Evolutionary conservation across 2,888 invertebrate genomes (phyloP).

Genomic region (Drosophila siamana): DNA sequence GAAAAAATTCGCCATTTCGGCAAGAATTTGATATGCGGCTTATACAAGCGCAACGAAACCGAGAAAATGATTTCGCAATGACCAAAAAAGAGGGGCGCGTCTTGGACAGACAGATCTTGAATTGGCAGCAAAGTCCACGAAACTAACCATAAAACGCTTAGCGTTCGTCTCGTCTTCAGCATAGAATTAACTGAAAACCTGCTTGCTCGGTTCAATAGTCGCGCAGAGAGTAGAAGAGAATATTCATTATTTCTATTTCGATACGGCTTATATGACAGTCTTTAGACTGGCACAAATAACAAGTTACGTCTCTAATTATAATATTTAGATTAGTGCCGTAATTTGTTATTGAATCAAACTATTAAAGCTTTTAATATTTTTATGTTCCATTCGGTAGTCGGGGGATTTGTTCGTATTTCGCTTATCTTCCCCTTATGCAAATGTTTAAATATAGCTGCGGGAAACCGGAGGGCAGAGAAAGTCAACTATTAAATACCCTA

Average conservation of each 20-base stretch:
- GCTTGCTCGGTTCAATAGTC: conserved; percentile 11
- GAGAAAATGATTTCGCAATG: conserved; percentile 13
- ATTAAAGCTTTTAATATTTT: conserved; percentile 1
- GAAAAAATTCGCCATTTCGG: conserved; percentile 50
- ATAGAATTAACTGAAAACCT: conserved; percentile 1
- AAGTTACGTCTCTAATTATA: conserved; percentile 12
- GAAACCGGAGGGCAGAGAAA: too few relatives aligned
- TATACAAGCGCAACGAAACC: conserved; percentile 44
- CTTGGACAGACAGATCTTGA: conserved; percentile 5
- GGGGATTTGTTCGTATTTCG: neutral
- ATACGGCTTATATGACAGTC: conserved; percentile 4
- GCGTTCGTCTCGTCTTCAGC: neutral
- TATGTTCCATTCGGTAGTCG: conserved; percentile 1
- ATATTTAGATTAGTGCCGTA: conserved; percentile 9
- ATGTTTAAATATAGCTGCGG: conserved; percentile 4
- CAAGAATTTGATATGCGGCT: conserved; percentile 70
- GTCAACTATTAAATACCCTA: too few relatives aligned
- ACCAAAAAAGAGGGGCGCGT: conserved; percentile 13
- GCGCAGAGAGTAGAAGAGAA: neutral
- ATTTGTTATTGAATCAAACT: conserved; percentile 10
- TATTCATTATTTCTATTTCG: conserved; percentile 8
- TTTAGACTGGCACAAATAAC: neutral
- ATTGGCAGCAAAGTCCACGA: neutral
- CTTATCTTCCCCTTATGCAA: conserved; percentile 21
- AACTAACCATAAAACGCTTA: conserved; percentile 7